These are phyloP conservation scores for Psephotus haematonotus DNA, from an alignment of 2,113 vertebrate genomes.

Conservation along the genomic window DNA sequence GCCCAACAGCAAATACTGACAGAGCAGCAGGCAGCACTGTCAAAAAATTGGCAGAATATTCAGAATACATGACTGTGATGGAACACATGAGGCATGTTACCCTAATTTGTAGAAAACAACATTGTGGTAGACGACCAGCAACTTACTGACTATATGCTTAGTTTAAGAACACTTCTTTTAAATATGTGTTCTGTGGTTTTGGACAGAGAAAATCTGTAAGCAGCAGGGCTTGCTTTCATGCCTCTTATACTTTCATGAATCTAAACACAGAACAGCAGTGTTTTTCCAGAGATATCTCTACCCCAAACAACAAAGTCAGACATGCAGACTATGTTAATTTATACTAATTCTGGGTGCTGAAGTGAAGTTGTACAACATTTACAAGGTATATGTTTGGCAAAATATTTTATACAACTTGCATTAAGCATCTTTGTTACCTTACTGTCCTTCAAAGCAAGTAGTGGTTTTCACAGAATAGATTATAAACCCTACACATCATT, in stretches of 20 bases:
- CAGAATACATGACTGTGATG: background rate
- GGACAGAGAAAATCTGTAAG: background rate
- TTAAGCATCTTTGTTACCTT: background rate
- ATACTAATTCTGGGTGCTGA: background rate
- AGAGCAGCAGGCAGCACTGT: background rate
- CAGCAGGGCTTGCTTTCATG: background rate
- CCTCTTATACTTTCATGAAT: background rate
- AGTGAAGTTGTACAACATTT: background rate
- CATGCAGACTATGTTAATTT: background rate
- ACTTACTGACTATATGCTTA: background rate
- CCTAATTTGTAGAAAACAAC: background rate
- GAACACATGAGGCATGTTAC: background rate
- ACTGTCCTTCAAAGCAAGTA: background rate
- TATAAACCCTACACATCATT: background rate
- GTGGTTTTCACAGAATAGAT: background rate
- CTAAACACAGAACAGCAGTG: background rate
- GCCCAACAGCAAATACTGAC: background rate
- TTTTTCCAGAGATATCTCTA: background rate
- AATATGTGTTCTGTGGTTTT: background rate
- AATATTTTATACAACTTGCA: background rate
- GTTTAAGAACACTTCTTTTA: background rate
- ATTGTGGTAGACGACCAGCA: background rate
- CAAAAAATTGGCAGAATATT: background rate
- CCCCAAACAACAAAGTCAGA: background rate
- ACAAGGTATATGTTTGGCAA: background rate